phyloP scores from a whole-genome alignment of 2,797 vertebrate genomes.

The Prionace glauca region DNA sequence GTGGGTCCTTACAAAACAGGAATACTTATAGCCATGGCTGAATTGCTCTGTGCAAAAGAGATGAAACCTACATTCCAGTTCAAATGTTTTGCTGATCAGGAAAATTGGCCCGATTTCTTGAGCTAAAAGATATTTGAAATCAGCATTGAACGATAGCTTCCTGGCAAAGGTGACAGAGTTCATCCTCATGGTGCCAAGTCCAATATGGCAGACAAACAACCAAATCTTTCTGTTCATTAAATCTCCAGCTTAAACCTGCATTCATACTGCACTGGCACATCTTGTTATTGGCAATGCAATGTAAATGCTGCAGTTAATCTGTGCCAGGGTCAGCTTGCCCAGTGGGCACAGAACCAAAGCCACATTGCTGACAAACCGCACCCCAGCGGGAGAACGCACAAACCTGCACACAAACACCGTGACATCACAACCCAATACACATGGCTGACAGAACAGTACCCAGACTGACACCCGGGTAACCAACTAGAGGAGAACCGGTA shows the following conservation, averaged over 20 bases:
- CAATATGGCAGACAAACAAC: not conserved
- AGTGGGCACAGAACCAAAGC: not conserved
- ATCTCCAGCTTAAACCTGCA: not conserved
- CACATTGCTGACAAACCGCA: not conserved
- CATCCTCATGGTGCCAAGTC: not conserved
- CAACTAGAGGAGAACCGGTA: too few species aligned
- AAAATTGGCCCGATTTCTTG: not conserved
- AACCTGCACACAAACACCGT: not conserved
- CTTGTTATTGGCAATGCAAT: not conserved
- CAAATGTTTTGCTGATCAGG: not conserved
- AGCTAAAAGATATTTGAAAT: not conserved
- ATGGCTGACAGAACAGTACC: not conserved
- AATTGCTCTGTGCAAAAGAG: not conserved
- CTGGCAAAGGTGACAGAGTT: not conserved
- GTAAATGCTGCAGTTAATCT: not conserved
- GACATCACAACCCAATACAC: not conserved
- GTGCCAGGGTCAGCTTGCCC: not conserved
- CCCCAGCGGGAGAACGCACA: not conserved
- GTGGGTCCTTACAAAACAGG: not conserved
- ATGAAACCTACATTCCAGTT: not conserved
- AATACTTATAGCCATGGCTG: not conserved
- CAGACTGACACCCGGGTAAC: too few species aligned
- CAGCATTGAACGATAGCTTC: not conserved
- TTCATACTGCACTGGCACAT: not conserved
- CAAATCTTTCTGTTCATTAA: not conserved